These are phyloP conservation scores for Cheiracanthium punctorium DNA, from an alignment of 2,888 invertebrate genomes.

Conservation along the genomic window DNA sequence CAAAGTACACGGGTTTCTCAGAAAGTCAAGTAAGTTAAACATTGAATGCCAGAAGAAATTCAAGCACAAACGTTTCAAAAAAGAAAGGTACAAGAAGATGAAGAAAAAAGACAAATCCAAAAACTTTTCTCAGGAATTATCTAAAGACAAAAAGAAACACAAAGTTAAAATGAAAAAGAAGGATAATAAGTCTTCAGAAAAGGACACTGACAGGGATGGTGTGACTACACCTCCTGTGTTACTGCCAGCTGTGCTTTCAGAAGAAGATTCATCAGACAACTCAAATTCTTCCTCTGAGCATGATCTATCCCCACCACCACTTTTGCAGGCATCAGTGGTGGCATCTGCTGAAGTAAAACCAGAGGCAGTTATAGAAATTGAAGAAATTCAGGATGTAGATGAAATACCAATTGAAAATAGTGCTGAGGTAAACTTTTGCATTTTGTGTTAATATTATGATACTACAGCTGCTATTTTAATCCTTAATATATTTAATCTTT, in stretches of 20 bases:
- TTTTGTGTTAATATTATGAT: too few species aligned
- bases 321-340: slow-evolving; percentile 52
- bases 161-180: slow-evolving; percentile 62
- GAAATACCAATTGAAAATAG: not conserved
- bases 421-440: not conserved
- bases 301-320: slow-evolving; percentile 60
- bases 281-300: slow-evolving; percentile 46
- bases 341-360: slow-evolving; percentile 27
- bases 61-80: slow-evolving; percentile 57
- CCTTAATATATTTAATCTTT: too few species aligned
- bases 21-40: slow-evolving; percentile 56
- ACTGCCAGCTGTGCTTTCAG: slow-evolving; percentile 51
- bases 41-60: slow-evolving; percentile 58
- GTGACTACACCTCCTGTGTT: slow-evolving; percentile 60
- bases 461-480: too few species aligned
- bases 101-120: slow-evolving; percentile 58
- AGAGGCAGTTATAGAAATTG: not conserved
- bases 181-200: slow-evolving; percentile 43
- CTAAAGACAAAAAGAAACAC: slow-evolving; percentile 60
- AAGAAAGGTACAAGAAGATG: slow-evolving; percentile 58
- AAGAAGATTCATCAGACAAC: slow-evolving; percentile 38
- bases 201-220: slow-evolving; percentile 43
- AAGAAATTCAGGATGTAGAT: too few species aligned
- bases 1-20: slow-evolving; percentile 50
- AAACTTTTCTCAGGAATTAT: slow-evolving; percentile 11